A percentile compares a stretch with the other conserved stretches of the same genome.
Evolutionary conservation across 2,888 invertebrate species (phyloP).

Genomic region (Galerucella pusilla): DNA sequence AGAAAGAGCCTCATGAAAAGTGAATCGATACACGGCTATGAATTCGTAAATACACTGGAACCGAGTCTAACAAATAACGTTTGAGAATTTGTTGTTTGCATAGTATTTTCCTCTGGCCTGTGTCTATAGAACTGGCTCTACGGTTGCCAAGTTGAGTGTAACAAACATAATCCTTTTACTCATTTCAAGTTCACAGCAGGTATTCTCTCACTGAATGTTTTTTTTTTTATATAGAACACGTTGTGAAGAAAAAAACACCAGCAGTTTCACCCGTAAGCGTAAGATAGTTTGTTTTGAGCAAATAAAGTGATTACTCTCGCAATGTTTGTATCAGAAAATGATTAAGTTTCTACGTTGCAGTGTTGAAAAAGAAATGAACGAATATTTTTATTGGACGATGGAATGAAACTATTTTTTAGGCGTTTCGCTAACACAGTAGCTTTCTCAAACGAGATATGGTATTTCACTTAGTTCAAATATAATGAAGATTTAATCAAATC

Average conservation of each 20-base stretch:
- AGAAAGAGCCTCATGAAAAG: not conserved
- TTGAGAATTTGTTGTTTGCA: conserved; percentile 2
- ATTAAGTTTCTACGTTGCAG: too few species aligned
- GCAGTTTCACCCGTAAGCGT: not conserved
- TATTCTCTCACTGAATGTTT: not conserved
- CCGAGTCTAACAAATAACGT: conserved; percentile 5
- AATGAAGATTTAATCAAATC: too few species aligned
- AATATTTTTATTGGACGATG: too few species aligned
- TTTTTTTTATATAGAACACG: not conserved
- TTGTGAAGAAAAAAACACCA: not conserved
- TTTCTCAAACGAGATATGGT: too few species aligned
- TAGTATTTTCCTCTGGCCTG: conserved; percentile 13
- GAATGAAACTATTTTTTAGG: too few species aligned
- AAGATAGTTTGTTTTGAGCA: not conserved
- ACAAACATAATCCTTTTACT: conserved; percentile 1
- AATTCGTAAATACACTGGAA: not conserved
- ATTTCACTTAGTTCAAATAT: too few species aligned
- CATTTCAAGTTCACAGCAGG: not conserved
- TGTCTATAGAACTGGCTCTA: conserved; percentile 11
- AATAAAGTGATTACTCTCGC: not conserved
- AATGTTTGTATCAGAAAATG: too few species aligned
- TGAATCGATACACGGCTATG: not conserved
- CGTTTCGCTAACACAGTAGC: too few species aligned
- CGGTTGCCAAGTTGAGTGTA: conserved; percentile 8
- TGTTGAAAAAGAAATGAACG: not conserved